A percentile compares a stretch with the other conserved stretches of the same genome.
Evolutionary conservation across 2,888 invertebrate species (phyloP).

Genomic region (Hyppa rectilinea): DNA sequence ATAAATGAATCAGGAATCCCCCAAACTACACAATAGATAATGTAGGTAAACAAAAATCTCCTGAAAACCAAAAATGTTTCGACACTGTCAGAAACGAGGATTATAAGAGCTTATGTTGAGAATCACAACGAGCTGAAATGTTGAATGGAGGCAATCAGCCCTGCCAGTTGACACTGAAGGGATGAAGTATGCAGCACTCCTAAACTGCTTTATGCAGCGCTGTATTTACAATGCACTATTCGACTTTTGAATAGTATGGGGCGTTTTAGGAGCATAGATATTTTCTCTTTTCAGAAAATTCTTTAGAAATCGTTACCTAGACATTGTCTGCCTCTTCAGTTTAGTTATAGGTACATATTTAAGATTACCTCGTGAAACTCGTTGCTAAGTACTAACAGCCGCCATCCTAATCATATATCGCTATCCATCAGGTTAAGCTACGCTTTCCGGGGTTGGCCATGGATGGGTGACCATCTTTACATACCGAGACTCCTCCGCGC

Average conservation of each 20-base stretch:
- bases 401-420: no score
- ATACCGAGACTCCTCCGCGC: no score
- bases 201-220: conserved; percentile 28
- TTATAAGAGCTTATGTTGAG: conserved; percentile 64
- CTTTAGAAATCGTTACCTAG: background rate
- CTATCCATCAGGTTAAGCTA: no score
- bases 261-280: conserved; percentile 15
- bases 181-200: conserved; percentile 52
- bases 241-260: conserved; percentile 16
- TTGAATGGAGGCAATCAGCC: conserved; percentile 80
- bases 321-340: background rate
- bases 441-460: no score
- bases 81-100: conserved; percentile 59
- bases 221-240: conserved; percentile 46
- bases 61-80: conserved; percentile 33
- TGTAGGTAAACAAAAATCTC: background rate
- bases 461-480: no score
- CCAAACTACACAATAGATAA: background rate
- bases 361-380: no score
- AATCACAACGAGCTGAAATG: conserved; percentile 60
- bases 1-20: no score
- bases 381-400: no score
- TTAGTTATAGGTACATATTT: background rate
- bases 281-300: background rate
- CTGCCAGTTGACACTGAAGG: conserved; percentile 62